phyloP scores from a whole-genome alignment of 2,888 invertebrate genomes.

The Eupithecia exiguata region DNA sequence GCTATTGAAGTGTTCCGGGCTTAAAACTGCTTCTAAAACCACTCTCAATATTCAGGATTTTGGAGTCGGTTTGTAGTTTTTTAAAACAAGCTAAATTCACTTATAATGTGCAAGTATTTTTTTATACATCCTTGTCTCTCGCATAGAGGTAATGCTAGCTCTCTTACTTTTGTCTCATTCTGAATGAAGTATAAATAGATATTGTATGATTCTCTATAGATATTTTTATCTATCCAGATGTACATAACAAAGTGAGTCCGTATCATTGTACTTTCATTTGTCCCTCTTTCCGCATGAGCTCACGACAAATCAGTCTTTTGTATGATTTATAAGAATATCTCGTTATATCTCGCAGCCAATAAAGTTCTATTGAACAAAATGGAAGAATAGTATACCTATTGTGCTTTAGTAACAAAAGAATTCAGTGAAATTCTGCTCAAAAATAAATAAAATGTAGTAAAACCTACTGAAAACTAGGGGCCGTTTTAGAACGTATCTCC shows the following conservation, averaged over 20 bases:
- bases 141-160: too few species aligned
- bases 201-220: too few species aligned
- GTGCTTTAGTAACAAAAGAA: background rate
- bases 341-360: background rate
- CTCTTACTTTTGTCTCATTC: too few species aligned
- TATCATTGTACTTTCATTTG: background rate
- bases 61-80: too few species aligned
- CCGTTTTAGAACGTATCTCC: background rate
- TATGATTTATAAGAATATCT: background rate
- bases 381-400: background rate
- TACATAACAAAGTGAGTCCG: background rate
- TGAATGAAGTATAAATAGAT: too few species aligned
- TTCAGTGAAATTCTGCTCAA: background rate
- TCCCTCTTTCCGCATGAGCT: background rate
- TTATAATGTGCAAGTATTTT: too few species aligned
- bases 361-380: background rate
- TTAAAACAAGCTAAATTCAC: too few species aligned
- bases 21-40: too few species aligned
- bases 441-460: background rate
- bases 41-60: too few species aligned
- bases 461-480: background rate
- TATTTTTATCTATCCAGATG: background rate
- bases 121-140: too few species aligned
- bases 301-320: constrained; percentile 11
- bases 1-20: too few species aligned